Conservation (phyloP, 2,888 invertebrate species). For the Cantharis lateralis region DNA sequence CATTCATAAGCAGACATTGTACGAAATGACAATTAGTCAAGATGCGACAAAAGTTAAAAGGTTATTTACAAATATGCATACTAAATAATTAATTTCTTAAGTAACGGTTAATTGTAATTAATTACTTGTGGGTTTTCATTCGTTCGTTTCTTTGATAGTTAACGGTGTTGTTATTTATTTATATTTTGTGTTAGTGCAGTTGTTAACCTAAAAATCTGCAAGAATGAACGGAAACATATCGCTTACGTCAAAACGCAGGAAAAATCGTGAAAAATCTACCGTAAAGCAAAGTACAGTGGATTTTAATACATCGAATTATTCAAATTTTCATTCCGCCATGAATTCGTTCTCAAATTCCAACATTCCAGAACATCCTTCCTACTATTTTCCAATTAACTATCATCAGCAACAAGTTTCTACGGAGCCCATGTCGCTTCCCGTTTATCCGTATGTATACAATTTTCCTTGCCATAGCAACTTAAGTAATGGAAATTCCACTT, state of each 20-base stretch:
- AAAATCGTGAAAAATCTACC: conserved; percentile 40
- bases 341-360: conserved; percentile 17
- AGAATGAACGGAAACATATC: conserved; percentile 54
- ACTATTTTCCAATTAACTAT: conserved; percentile 42
- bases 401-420: conserved; percentile 50
- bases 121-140: background rate
- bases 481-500: conserved; percentile 14
- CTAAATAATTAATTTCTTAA: background rate
- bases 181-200: background rate
- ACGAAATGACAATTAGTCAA: background rate
- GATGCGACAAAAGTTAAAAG: background rate
- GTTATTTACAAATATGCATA: conserved; percentile 1
- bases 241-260: conserved; percentile 52
- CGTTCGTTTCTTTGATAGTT: background rate
- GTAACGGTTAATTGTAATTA: background rate
- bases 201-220: background rate
- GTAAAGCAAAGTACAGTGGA: conserved; percentile 38
- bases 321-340: conserved; percentile 5
- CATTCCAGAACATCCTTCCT: conserved; percentile 21
- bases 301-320: conserved; percentile 41
- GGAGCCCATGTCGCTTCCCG: conserved; percentile 69
- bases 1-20: background rate
- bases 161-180: background rate
- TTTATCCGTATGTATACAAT: conserved; percentile 63
- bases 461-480: conserved; percentile 32